phyloP scores from a whole-genome alignment of 2,888 invertebrate genomes.

The Brenthis hecate region DNA sequence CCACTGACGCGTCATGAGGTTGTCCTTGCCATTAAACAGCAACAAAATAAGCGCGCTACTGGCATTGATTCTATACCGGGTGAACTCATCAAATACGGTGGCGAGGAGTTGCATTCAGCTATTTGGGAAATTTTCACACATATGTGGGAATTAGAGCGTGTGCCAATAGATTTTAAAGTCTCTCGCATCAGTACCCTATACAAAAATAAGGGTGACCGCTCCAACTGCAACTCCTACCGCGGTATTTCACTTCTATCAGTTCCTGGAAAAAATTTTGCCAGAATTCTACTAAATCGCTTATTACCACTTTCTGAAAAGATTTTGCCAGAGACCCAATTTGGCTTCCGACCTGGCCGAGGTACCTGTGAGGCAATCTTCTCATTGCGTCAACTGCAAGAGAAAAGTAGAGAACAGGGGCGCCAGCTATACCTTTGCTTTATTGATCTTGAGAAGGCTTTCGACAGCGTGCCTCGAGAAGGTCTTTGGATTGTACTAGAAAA shows the following conservation, averaged over 20 bases:
- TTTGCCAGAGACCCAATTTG: not conserved
- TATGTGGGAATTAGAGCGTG: too few species aligned
- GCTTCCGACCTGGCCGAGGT: not conserved
- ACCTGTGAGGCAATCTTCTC: conserved; percentile 21
- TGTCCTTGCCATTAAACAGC: conserved; percentile 29
- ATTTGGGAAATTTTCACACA: too few species aligned
- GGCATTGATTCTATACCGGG: conserved; percentile 32
- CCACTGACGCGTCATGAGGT: conserved; percentile 26
- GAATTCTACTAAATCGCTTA: not conserved
- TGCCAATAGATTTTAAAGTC: too few species aligned
- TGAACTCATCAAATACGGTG: conserved; percentile 38
- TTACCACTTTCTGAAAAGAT: not conserved
- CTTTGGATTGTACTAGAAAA: conserved; percentile 26
- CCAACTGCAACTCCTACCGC: not conserved
- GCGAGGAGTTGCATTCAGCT: too few species aligned
- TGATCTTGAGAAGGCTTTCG: conserved; percentile 27
- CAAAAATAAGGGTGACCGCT: conserved; percentile 9
- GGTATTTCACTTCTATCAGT: not conserved
- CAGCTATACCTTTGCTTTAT: conserved; percentile 28
- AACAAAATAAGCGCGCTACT: conserved; percentile 31
- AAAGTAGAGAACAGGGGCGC: conserved; percentile 21
- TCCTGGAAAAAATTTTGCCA: not conserved
- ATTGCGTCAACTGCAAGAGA: conserved; percentile 22
- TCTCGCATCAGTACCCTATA: too few species aligned
- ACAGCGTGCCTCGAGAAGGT: conserved; percentile 12